Percentiles rank a stretch among this genome's conserved stretches.
Conservation (phyloP, 2,888 invertebrate genomes). For the Onthophagus sagittarius region DNA sequence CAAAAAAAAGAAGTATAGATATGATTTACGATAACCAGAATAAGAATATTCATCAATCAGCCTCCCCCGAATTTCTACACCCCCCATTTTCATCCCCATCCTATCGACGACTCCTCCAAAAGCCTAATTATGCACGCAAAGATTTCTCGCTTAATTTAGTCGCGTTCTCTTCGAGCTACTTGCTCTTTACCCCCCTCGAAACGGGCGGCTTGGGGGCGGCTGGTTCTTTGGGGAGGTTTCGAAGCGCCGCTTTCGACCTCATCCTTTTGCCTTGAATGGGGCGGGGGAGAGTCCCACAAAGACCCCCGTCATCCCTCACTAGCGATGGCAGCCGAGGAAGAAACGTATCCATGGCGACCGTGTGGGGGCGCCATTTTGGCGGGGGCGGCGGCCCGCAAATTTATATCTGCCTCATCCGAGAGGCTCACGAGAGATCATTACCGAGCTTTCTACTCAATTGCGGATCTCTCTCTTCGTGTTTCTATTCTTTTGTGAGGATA, state of each 20-base stretch:
- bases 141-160: conserved; percentile 50
- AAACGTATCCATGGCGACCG: conserved; percentile 47
- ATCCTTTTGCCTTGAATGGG: conserved; percentile 31
- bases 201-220: conserved; percentile 24
- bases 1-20: conserved; percentile 14
- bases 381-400: conserved; percentile 47
- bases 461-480: conserved; percentile 42
- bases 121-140: conserved; percentile 51
- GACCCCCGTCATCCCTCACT: conserved; percentile 29
- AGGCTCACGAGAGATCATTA: conserved; percentile 53
- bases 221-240: conserved; percentile 25
- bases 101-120: conserved; percentile 45
- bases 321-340: conserved; percentile 42
- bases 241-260: conserved; percentile 39
- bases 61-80: background rate
- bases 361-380: conserved; percentile 36
- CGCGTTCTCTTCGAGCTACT: conserved; percentile 32
- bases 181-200: conserved; percentile 12
- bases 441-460: conserved; percentile 53
- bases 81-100: background rate
- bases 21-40: conserved; percentile 24
- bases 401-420: conserved; percentile 52
- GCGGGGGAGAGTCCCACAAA: conserved; percentile 31
- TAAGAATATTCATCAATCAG: conserved; percentile 28
- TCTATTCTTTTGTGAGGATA: background rate